Conservation (phyloP, 1,140 invertebrate species). For the Octopus sinensis region DNA sequence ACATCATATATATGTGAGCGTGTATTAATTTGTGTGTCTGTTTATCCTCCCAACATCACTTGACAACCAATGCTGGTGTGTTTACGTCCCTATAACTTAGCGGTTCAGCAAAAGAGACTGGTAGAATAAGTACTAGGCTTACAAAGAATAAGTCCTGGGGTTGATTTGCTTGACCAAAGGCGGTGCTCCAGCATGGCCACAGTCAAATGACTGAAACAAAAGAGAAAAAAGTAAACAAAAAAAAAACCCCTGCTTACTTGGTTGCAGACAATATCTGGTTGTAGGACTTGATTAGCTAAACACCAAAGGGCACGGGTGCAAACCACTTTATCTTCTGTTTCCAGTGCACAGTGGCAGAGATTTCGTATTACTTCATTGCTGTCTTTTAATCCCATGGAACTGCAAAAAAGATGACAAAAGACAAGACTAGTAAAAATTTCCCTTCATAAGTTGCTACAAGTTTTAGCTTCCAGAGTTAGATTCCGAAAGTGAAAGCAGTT, state of each 20-base stretch:
- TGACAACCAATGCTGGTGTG: no score
- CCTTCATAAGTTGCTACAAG: background rate
- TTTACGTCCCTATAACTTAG: no score
- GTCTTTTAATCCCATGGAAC: slow-evolving; percentile 20
- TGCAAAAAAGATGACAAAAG: slow-evolving; percentile 18
- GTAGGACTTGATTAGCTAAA: slow-evolving; percentile 35
- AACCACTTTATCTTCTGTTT: slow-evolving; percentile 37
- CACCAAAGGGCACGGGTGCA: slow-evolving; percentile 45
- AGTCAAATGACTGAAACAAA: background rate
- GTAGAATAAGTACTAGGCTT: background rate
- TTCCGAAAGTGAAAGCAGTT: background rate
- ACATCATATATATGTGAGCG: no score
- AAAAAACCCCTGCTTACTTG: slow-evolving; percentile 27
- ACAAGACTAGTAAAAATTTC: background rate
- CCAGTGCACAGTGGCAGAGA: slow-evolving; percentile 25
- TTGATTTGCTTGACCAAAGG: background rate
- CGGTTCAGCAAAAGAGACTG: no score
- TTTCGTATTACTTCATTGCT: slow-evolving; percentile 15
- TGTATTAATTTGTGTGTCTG: no score
- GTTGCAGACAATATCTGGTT: slow-evolving; percentile 25
- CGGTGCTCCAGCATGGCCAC: background rate
- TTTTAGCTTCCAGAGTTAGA: background rate
- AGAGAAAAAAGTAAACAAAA: background rate
- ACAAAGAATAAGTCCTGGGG: background rate
- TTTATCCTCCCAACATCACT: no score